phyloP scores from a whole-genome alignment of 2,113 vertebrate species.

The Chionis minor region DNA sequence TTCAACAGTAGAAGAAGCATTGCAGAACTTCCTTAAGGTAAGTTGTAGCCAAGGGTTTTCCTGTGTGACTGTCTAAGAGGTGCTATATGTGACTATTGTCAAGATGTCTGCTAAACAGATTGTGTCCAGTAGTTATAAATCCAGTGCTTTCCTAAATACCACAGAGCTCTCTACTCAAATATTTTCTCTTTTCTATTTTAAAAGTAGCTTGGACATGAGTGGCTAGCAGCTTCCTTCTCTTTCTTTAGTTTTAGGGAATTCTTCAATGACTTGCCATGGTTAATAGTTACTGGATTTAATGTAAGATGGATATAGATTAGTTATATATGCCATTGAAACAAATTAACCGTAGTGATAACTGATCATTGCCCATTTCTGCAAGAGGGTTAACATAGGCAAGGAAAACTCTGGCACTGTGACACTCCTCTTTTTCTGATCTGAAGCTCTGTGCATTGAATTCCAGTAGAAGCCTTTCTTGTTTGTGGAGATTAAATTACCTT shows the following conservation, averaged over 20 bases:
- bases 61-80: neutral
- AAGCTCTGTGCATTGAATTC: neutral
- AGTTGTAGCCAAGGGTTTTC: neutral
- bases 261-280: neutral
- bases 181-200: neutral
- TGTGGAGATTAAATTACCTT: neutral
- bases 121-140: neutral
- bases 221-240: neutral
- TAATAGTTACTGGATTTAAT: neutral
- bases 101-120: neutral
- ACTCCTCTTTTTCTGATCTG: neutral
- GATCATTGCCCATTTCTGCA: neutral
- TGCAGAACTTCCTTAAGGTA: slow-evolving; percentile 92
- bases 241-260: neutral
- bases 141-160: neutral
- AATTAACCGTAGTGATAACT: neutral
- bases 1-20: slow-evolving; percentile 87
- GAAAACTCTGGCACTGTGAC: neutral
- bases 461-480: neutral
- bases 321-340: neutral
- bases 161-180: neutral
- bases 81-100: neutral
- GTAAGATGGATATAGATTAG: neutral
- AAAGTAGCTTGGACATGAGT: neutral
- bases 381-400: neutral